Conservation (phyloP, 1,140 invertebrate genomes). For the Elymnias hypermnestra region DNA sequence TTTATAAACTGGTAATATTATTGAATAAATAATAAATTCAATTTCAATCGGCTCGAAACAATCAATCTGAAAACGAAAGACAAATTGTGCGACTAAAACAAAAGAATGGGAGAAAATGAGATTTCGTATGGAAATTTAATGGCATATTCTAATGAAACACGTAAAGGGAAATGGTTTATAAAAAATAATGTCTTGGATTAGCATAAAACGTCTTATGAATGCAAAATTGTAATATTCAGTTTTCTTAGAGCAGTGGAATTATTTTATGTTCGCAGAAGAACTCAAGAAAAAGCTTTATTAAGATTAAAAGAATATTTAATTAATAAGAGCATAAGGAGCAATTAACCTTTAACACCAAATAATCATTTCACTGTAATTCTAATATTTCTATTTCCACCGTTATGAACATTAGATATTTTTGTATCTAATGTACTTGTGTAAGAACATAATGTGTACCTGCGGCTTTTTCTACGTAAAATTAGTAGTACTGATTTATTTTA, state of each 20-base stretch:
- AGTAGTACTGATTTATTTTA: too few relatives aligned
- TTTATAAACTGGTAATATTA: neutral
- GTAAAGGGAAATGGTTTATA: conserved; percentile 4
- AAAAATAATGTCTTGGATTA: conserved; percentile 7
- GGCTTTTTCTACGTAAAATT: too few relatives aligned
- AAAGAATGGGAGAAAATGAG: conserved; percentile 5
- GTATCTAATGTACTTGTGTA: too few relatives aligned
- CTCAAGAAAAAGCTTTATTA: too few relatives aligned
- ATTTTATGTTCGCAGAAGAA: neutral
- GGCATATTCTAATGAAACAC: conserved; percentile 4
- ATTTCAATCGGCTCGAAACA: conserved; percentile 4
- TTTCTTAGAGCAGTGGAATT: neutral
- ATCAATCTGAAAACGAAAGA: conserved; percentile 1
- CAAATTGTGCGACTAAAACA: conserved; percentile 4
- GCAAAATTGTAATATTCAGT: conserved; percentile 3
- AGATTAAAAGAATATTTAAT: too few relatives aligned
- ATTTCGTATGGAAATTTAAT: conserved; percentile 5
- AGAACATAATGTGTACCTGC: neutral
- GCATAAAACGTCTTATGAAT: conserved; percentile 5
- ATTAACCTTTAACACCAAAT: too few relatives aligned
- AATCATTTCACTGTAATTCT: too few relatives aligned
- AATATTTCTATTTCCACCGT: neutral
- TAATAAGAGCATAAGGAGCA: too few relatives aligned
- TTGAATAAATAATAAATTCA: neutral
- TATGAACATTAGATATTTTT: too few relatives aligned